Base-by-base conservation (phyloP, 2,888 invertebrate species). In the Drosophila fulvimacula region DNA sequence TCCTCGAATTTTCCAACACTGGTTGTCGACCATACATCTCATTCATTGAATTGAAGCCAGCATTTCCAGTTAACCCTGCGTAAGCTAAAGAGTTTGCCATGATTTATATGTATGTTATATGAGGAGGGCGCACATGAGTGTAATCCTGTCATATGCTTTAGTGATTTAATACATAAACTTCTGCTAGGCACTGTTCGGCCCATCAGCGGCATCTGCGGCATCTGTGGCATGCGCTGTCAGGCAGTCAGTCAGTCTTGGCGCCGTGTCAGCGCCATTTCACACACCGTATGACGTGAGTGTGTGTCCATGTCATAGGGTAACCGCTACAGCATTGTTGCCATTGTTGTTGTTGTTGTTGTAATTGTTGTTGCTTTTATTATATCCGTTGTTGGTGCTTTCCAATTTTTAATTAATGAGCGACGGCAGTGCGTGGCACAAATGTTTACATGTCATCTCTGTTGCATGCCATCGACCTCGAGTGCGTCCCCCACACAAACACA, bases 61-160 rank as follows among this genome's bases (percentile, higher is more conserved):
- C 46, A 10, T 1, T 49, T 30, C 52, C 15, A 39, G 64, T 34
- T 64, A 56, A 48, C 42, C 46, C 60, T 61, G 56, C 62, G 53
- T 72, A 74, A 73, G 52, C 75, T 75, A 71, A 69, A 79, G 82
- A 81, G 73, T 84, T 77, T 79, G 73, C 81, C 80, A 78, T 82
- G 88, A 82, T 83, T 90, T 89, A 89, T 81, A 30, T 17, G 27
- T 11, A 24, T 44, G n/a, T 15, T 27, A 11, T 11, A 72, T 79
- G 82, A 78, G 79, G 82, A 78, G 79, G 76, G 78, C 24, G 65
- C 69, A 32, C 65, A 48, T 32, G 48, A 59, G 69, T 53, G 80
- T 88, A 87, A 91, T 85, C 87, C 87, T 83, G 83, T 89, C 87
- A 83, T 82, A 80, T 72, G 81, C 81, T 73, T 75, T 76, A 73